Evolutionary conservation across 2,113 vertebrate genomes (phyloP).

Genomic region (Podarcis cretensis): DNA sequence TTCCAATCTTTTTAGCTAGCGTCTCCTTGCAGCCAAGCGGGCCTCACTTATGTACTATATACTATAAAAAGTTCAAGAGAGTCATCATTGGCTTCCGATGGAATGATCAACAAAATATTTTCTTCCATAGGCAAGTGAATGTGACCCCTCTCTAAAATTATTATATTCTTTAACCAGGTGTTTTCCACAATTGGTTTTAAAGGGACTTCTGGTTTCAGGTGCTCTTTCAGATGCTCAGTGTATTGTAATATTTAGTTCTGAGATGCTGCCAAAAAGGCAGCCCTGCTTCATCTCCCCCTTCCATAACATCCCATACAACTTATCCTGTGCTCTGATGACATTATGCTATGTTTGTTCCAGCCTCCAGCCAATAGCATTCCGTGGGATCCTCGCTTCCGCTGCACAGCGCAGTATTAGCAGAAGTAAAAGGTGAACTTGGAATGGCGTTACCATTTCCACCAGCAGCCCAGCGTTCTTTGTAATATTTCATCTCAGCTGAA

Average conservation of each 20-base stretch:
- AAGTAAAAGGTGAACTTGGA: neutral
- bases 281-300: no score
- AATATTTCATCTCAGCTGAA: neutral
- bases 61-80: neutral
- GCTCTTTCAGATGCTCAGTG: neutral
- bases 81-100: neutral
- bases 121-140: neutral
- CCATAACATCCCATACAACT: neutral
- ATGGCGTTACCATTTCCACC: neutral
- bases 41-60: neutral
- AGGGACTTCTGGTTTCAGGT: neutral
- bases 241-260: neutral
- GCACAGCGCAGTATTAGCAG: neutral
- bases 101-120: conserved; percentile 1
- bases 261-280: neutral
- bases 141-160: neutral
- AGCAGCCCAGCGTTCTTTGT: neutral
- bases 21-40: neutral
- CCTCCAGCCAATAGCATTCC: neutral
- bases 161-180: neutral
- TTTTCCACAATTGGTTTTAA: neutral
- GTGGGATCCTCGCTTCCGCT: neutral
- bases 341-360: neutral
- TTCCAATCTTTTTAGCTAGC: neutral
- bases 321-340: no score